Conservation (phyloP, 1,140 invertebrate species). For the Drosophila guanche region DNA sequence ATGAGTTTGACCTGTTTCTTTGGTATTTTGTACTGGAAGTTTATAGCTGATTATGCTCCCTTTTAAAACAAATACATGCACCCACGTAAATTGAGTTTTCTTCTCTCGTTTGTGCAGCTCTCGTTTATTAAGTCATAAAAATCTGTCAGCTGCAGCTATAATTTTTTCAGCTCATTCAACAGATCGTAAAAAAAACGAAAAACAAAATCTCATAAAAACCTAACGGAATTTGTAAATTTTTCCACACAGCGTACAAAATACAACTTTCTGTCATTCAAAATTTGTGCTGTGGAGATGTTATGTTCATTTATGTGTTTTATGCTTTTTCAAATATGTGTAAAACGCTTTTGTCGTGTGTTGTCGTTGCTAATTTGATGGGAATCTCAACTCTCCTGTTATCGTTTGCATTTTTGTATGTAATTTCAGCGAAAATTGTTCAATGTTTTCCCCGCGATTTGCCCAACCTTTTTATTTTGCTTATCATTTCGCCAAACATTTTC, state of each 20-base stretch:
- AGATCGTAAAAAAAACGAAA: constrained; percentile 58
- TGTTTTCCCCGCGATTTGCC: not conserved
- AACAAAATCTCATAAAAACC: constrained; percentile 9
- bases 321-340: constrained; percentile 2
- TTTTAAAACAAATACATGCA: constrained; percentile 16
- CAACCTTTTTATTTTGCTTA: constrained; percentile 11
- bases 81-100: constrained; percentile 46
- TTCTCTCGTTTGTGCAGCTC: constrained; percentile 12
- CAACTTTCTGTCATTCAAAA: constrained; percentile 23
- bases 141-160: constrained; percentile 54
- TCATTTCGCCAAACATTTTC: constrained; percentile 25
- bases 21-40: too few species aligned
- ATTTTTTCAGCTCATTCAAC: constrained; percentile 58
- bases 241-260: constrained; percentile 1
- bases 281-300: constrained; percentile 3
- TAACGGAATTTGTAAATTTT: constrained; percentile 31
- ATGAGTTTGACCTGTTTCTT: too few species aligned
- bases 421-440: constrained; percentile 9
- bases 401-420: constrained; percentile 1
- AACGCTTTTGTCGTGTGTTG: constrained; percentile 1
- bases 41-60: too few species aligned
- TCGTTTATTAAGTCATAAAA: constrained; percentile 54
- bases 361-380: constrained; percentile 19
- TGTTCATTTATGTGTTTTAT: not conserved
- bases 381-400: constrained; percentile 16